phyloP scores from a whole-genome alignment of 2,797 vertebrate genomes.

The Acanthopagrus latus region DNA sequence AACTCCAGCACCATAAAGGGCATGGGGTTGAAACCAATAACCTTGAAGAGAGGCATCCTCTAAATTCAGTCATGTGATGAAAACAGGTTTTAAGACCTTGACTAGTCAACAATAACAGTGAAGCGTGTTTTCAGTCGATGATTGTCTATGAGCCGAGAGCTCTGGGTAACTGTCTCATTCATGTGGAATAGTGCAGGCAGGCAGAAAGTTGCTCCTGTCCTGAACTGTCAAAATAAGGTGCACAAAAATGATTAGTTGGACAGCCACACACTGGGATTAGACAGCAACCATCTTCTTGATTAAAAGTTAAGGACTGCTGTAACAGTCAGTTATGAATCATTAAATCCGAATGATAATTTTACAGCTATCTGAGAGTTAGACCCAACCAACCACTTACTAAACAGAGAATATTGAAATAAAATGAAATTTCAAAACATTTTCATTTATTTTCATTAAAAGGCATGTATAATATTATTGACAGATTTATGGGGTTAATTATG shows the following conservation, averaged over 20 bases:
- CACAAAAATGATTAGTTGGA: not conserved
- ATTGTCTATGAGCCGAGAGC: not conserved
- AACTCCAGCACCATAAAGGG: not conserved
- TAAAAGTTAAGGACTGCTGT: not conserved
- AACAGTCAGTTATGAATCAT: too few species aligned
- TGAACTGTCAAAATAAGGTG: not conserved
- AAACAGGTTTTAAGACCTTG: not conserved
- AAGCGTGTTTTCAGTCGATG: not conserved
- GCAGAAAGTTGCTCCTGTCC: not conserved
- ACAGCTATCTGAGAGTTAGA: not conserved
- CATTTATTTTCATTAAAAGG: not conserved
- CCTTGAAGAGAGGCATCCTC: conserved; percentile 5
- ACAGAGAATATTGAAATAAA: not conserved
- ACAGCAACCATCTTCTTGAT: conserved; percentile 1
- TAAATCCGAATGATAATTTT: not conserved
- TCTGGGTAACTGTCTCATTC: not conserved
- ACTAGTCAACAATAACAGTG: conserved; percentile 2
- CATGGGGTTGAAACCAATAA: conserved; percentile 6
- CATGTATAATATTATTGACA: not conserved
- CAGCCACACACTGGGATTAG: not conserved
- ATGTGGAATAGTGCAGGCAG: not conserved
- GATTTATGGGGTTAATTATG: not conserved
- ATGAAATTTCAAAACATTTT: too few species aligned
- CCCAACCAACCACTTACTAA: not conserved
- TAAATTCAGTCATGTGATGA: conserved; percentile 6